phyloP scores from a whole-genome alignment of 1,140 invertebrate genomes.

The Gerris buenoi region DNA sequence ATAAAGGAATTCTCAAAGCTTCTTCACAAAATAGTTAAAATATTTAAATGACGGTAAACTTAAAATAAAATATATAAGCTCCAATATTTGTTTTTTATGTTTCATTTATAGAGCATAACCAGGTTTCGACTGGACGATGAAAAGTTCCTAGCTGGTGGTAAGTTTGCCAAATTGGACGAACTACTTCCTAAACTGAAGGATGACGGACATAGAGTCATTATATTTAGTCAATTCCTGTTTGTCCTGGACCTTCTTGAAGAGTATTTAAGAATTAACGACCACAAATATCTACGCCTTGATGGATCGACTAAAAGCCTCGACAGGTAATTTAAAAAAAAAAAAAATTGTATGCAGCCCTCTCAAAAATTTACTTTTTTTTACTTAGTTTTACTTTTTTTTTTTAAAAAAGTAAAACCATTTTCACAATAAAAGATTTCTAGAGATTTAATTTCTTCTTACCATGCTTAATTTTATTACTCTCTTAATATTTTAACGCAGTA shows the following conservation, averaged over 20 bases:
- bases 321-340: constrained; percentile 39
- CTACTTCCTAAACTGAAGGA: constrained; percentile 55
- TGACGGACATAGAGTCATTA: constrained; percentile 60
- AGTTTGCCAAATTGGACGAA: constrained; percentile 65
- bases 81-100: constrained; percentile 7
- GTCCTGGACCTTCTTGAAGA: constrained; percentile 79
- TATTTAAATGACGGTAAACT: no score
- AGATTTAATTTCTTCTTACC: no score
- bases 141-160: constrained; percentile 62
- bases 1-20: no score
- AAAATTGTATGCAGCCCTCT: no score
- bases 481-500: no score
- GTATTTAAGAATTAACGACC: constrained; percentile 54
- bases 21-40: no score
- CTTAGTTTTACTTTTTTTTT: no score
- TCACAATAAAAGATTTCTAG: no score
- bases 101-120: constrained; percentile 19
- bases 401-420: no score
- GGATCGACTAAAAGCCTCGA: constrained; percentile 65
- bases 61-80: no score
- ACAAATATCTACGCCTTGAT: constrained; percentile 66
- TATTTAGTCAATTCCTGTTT: constrained; percentile 92
- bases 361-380: no score
- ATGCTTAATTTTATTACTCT: no score
- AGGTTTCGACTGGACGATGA: constrained; percentile 45